Evolutionary conservation across 2,797 vertebrate species (phyloP).

Genomic region (Lutjanus argentimaculatus): DNA sequence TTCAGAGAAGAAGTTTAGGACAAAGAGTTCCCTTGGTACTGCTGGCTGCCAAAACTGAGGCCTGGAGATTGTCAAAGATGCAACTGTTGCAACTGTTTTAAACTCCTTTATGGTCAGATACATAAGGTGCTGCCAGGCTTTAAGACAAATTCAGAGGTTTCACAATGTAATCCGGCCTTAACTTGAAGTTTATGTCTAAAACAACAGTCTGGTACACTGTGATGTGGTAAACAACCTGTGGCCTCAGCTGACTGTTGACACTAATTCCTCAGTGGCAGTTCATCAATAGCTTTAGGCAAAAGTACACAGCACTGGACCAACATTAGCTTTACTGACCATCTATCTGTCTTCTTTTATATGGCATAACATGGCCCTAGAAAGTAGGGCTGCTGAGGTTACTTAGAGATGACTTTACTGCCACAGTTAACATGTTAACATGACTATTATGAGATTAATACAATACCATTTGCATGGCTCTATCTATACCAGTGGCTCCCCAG

Average conservation of each 20-base stretch:
- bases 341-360: neutral
- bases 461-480: neutral
- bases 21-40: slow-evolving; percentile 9
- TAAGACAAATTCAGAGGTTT: neutral
- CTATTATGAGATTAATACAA: neutral
- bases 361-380: neutral
- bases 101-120: neutral
- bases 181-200: neutral
- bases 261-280: slow-evolving; percentile 17
- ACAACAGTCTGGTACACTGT: neutral
- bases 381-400: neutral
- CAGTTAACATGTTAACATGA: neutral
- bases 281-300: neutral
- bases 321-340: neutral
- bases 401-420: neutral
- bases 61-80: neutral
- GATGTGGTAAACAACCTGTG: slow-evolving; percentile 47
- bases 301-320: slow-evolving; percentile 9
- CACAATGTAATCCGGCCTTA: neutral
- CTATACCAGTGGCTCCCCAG: too few species aligned
- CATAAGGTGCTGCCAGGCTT: neutral
- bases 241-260: slow-evolving; percentile 34
- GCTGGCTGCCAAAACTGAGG: slow-evolving; percentile 1
- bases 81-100: neutral
- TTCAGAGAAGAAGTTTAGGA: slow-evolving; percentile 38